Conservation (phyloP, 2,888 invertebrate genomes). For the Cryptocheilus praepositus region DNA sequence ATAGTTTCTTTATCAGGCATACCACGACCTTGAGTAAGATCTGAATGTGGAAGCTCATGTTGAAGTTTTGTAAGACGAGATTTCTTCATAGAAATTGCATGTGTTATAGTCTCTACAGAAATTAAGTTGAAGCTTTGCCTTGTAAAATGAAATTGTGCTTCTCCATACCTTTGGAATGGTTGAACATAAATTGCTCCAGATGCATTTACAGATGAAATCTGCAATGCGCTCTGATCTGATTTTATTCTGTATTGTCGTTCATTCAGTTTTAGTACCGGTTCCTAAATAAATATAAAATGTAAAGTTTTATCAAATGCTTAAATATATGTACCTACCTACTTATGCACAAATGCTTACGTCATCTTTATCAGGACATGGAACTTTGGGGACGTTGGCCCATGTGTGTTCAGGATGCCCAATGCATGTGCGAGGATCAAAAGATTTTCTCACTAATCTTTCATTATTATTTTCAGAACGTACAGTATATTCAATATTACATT, state of each 20-base stretch:
- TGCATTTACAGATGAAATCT: constrained; percentile 67
- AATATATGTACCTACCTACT: constrained; percentile 22
- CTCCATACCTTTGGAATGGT: constrained; percentile 74
- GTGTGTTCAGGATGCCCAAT: constrained; percentile 63
- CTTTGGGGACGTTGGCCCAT: constrained; percentile 72
- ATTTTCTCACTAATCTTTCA: constrained; percentile 69
- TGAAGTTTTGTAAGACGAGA: constrained; percentile 56
- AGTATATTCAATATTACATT: constrained; percentile 72
- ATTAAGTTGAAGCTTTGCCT: constrained; percentile 60
- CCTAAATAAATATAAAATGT: constrained; percentile 55
- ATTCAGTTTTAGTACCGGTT: constrained; percentile 72
- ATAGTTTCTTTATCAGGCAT: background rate
- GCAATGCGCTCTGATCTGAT: constrained; percentile 52
- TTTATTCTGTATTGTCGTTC: constrained; percentile 70
- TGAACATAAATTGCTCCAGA: constrained; percentile 73
- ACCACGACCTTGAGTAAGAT: constrained; percentile 68
- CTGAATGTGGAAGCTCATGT: constrained; percentile 66
- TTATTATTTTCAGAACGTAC: constrained; percentile 59
- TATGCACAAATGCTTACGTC: constrained; percentile 61
- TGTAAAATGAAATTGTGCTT: constrained; percentile 71
- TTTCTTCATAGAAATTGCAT: constrained; percentile 47
- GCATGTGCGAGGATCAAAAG: constrained; percentile 72
- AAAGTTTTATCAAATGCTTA: constrained; percentile 9
- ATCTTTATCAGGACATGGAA: constrained; percentile 70
- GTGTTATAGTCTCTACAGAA: constrained; percentile 51